These are phyloP conservation scores for Muraenolepis orangiensis DNA, from an alignment of 2,797 vertebrate species.

Conservation along the genomic window DNA sequence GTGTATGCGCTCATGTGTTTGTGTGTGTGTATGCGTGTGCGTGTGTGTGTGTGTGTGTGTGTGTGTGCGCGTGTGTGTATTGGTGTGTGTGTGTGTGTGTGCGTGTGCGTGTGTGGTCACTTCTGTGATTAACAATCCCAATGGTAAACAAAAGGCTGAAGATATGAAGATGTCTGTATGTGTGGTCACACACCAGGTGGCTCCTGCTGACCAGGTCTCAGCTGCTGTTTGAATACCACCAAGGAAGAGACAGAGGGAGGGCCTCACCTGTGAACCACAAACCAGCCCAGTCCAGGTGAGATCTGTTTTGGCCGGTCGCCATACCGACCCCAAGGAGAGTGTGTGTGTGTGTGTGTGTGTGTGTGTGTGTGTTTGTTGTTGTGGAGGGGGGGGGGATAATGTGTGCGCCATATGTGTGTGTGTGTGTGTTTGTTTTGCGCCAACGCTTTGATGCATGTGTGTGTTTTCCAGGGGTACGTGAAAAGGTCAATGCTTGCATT, in stretches of 20 bases:
- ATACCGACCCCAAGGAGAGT: neutral
- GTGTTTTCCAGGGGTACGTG: slow-evolving; percentile 21
- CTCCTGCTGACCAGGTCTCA: slow-evolving; percentile 57
- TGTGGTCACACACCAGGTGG: slow-evolving; percentile 64
- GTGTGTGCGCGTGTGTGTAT: neutral
- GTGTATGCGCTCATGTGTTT: neutral
- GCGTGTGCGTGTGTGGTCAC: neutral
- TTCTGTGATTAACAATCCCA: neutral
- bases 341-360: too few relatives aligned
- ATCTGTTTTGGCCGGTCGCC: slow-evolving; percentile 71
- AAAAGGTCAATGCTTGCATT: slow-evolving; percentile 29
- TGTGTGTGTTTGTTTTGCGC: neutral
- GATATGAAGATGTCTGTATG: slow-evolving; percentile 46
- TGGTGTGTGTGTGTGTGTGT: neutral
- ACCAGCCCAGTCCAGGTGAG: slow-evolving; percentile 65
- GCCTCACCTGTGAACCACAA: slow-evolving; percentile 70
- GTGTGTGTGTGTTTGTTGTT: neutral
- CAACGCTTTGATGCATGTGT: neutral
- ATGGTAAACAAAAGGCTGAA: slow-evolving; percentile 47
- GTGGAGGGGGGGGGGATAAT: neutral
- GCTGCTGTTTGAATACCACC: slow-evolving; percentile 44
- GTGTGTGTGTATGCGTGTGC: neutral
- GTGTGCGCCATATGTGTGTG: neutral
- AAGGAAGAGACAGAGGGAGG: slow-evolving; percentile 35
- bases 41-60: neutral